Evolutionary conservation across 2,797 vertebrate species (phyloP).

Genomic region (Catamblyrhynchus diadema): DNA sequence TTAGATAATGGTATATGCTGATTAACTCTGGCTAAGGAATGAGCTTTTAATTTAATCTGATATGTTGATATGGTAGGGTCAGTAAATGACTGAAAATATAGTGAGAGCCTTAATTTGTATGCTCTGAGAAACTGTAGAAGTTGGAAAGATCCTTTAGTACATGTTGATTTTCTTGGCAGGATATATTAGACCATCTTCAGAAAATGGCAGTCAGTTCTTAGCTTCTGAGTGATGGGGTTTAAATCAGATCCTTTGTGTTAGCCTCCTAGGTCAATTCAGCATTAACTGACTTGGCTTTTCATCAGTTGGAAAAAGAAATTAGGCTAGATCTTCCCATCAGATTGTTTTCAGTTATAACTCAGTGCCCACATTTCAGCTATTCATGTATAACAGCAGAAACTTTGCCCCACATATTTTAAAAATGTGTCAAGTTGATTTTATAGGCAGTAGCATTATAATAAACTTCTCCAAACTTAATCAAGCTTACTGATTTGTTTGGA

Average conservation of each 20-base stretch:
- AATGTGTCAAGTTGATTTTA: constrained; percentile 34
- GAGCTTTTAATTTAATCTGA: background rate
- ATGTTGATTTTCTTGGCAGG: constrained; percentile 49
- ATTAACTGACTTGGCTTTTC: constrained; percentile 44
- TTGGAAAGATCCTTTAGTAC: background rate
- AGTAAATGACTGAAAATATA: constrained; percentile 22
- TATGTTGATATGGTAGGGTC: background rate
- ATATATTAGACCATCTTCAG: constrained; percentile 43
- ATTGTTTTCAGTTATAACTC: constrained; percentile 16
- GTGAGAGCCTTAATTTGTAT: background rate
- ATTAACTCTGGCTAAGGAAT: background rate
- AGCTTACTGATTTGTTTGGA: constrained; percentile 30
- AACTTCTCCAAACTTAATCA: constrained; percentile 37
- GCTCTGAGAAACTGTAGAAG: background rate
- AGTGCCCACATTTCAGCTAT: background rate
- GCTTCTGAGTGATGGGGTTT: constrained; percentile 44
- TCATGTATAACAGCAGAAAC: constrained; percentile 1
- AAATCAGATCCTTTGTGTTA: constrained; percentile 33
- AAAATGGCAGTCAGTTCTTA: constrained; percentile 42
- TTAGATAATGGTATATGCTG: background rate
- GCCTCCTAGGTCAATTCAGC: constrained; percentile 35
- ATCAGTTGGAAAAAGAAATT: constrained; percentile 33
- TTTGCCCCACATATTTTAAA: constrained; percentile 14
- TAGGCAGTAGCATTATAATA: constrained; percentile 46
- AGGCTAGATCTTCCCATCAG: constrained; percentile 11